Evolutionary conservation across 2,888 invertebrate species (phyloP), one percentile per base, ranked within the genome.

Genomic region (Phorcus lineatus): DNA sequence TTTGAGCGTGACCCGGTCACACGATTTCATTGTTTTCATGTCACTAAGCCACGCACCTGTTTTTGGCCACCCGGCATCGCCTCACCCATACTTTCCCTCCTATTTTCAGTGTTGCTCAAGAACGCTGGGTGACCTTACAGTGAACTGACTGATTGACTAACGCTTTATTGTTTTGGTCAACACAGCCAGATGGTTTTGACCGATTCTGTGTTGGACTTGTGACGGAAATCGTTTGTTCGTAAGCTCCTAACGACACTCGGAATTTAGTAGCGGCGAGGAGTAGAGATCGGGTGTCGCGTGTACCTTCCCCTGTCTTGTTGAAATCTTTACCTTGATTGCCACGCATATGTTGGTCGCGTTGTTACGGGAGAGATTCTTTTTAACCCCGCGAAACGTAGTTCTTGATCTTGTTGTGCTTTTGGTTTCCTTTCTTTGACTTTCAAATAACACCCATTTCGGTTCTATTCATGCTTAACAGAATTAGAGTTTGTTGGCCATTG

Each of bases 131-230:
- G 62, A 62, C 62, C 62, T 24, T 28, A 62, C 62, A 28, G 16
- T 62, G 62, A 62, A 62, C 62, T 62, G 28, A 28, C 28, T 24
- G 28, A 62, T 62, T 62, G 62, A 62, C 62, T 62, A 62, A 62
- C 62, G 9, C 62, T 62, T 47, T 47, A 62, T 62, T 62, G 62
- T 62, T 62, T 62, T 62, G 62, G 16, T 62, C 62, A 28, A 62
- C 62, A 62, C 28, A 16, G 24, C 28, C 62, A 62, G 62, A 62
- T 62, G 62, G 62, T 28, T 24, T 17, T 24, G 13, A 24, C 28
- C 62, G 16, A 62, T 62, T 28, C 62, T 62, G 24, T 16, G 28
- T 24, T 24, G 62, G 28, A 62, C 47, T 47, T 47, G 47, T 47
- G 47, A 47, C 47, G 6, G 47, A 47, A 47, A 47, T 47, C 47